A percentile compares a stretch with the other conserved stretches of the same genome.
phyloP scores from a whole-genome alignment of 2,113 vertebrate genomes.

The Crypturellus undulatus region DNA sequence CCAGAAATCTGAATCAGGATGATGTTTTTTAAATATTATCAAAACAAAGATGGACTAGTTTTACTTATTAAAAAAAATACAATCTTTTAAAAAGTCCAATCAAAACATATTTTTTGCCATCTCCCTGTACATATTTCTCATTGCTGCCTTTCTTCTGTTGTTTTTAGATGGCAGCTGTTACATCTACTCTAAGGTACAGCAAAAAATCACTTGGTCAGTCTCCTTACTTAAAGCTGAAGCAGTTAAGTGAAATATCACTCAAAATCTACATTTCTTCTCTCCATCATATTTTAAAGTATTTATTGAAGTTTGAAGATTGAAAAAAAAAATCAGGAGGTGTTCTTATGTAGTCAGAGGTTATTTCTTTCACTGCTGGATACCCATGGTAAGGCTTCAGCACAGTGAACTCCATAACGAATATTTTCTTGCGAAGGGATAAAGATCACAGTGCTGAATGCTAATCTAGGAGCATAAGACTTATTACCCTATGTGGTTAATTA shows the following conservation, averaged over 20 bases:
- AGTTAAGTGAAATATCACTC: slow-evolving; percentile 55
- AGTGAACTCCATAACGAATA: slow-evolving; percentile 76
- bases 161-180: not conserved
- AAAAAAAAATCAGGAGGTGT: slow-evolving; percentile 87
- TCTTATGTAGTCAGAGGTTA: slow-evolving; percentile 79
- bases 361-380: slow-evolving; percentile 80
- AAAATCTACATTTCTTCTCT: slow-evolving; percentile 73
- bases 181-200: not conserved
- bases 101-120: not conserved
- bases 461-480: slow-evolving; percentile 70
- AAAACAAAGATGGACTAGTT: not conserved
- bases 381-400: slow-evolving; percentile 70
- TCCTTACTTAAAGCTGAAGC: slow-evolving; percentile 33
- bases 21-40: not conserved
- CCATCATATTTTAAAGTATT: slow-evolving; percentile 82
- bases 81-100: not conserved
- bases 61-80: not conserved
- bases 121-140: not conserved
- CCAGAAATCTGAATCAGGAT: not conserved
- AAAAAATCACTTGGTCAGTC: slow-evolving; percentile 13
- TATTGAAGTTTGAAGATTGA: slow-evolving; percentile 85
- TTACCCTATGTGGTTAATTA: slow-evolving; percentile 78
- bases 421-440: slow-evolving; percentile 78
- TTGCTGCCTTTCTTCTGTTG: not conserved
- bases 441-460: slow-evolving; percentile 75